These are phyloP conservation scores for Leptobrachium ailaonicum DNA, from an alignment of 2,113 vertebrate genomes.

Conservation along the genomic window DNA sequence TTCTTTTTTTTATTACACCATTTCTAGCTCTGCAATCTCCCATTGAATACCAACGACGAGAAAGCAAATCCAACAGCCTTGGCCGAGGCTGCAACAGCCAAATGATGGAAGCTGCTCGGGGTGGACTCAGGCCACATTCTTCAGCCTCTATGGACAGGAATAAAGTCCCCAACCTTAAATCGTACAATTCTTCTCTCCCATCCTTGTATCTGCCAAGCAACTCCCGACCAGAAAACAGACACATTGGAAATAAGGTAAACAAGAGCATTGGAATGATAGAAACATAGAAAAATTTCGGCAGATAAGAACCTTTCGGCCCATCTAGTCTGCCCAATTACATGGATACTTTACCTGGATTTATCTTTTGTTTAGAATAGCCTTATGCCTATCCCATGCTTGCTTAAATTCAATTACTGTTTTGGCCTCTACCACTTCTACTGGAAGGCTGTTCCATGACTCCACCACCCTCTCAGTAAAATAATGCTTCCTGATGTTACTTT, in stretches of 20 bases:
- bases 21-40: conserved; percentile 84
- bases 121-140: conserved; percentile 73
- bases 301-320: too few relatives aligned
- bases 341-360: too few relatives aligned
- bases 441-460: too few relatives aligned
- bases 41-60: conserved; percentile 88
- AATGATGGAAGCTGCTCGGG: conserved; percentile 55
- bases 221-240: conserved; percentile 43
- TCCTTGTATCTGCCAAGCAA: conserved; percentile 75
- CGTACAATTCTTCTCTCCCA: conserved; percentile 82
- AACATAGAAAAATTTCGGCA: too few relatives aligned
- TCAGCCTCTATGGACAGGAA: conserved; percentile 79
- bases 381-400: too few relatives aligned
- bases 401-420: too few relatives aligned
- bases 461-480: too few relatives aligned
- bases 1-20: neutral
- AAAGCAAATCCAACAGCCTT: conserved; percentile 88
- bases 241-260: conserved; percentile 36
- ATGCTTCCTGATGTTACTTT: too few relatives aligned
- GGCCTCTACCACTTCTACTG: too few relatives aligned
- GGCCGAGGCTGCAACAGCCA: conserved; percentile 67
- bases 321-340: too few relatives aligned
- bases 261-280: neutral
- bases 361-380: too few relatives aligned
- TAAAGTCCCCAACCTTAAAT: conserved; percentile 71